phyloP scores from a whole-genome alignment of 2,888 invertebrate species.

The Teleiodes luculella region DNA sequence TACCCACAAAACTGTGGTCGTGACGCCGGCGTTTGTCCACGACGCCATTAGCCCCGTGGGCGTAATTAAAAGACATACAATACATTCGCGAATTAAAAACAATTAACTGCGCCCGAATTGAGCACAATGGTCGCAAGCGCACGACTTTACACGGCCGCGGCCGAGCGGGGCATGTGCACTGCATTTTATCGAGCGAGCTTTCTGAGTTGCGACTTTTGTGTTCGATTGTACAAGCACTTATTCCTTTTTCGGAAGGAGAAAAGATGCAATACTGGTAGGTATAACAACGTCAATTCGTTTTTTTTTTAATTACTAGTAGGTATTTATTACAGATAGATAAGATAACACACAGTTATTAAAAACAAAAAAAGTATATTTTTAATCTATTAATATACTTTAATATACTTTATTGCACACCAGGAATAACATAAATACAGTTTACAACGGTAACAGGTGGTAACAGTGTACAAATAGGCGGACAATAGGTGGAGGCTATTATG shows the following conservation, averaged over 20 bases:
- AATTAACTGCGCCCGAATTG: conserved; percentile 71
- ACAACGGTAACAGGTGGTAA: too few relatives aligned
- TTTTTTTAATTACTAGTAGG: too few relatives aligned
- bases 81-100: conserved; percentile 73
- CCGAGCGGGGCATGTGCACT: neutral
- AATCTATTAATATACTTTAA: too few relatives aligned
- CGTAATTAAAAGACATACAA: conserved; percentile 76
- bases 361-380: too few relatives aligned
- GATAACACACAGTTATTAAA: too few relatives aligned
- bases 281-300: too few relatives aligned
- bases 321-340: too few relatives aligned
- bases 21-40: conserved; percentile 57
- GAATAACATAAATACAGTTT: too few relatives aligned
- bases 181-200: neutral
- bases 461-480: too few relatives aligned
- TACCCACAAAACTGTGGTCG: conserved; percentile 49
- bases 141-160: conserved; percentile 41
- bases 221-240: neutral
- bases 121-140: conserved; percentile 65
- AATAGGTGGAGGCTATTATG: too few relatives aligned
- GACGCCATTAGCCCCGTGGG: conserved; percentile 71
- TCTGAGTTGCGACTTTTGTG: conserved; percentile 9
- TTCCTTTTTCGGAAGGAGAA: neutral
- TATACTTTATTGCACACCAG: too few relatives aligned
- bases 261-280: too few relatives aligned